Conservation (phyloP, 2,113 vertebrate genomes). For the Pseudorectes ferrugineus region DNA sequence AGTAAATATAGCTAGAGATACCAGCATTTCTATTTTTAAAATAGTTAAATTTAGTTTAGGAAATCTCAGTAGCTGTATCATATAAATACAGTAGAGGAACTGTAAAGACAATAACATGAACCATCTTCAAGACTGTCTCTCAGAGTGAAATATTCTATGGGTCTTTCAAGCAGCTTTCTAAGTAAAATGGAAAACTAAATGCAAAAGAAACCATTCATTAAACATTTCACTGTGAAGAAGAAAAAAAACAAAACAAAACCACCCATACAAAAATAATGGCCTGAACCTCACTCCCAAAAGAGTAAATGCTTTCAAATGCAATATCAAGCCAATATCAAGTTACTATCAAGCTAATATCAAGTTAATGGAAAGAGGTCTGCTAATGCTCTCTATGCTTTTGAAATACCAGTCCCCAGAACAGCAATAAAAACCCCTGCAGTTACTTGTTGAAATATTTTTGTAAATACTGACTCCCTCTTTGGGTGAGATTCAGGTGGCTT, state of each 20-base stretch:
- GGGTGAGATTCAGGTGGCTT: neutral
- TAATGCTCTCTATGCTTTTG: neutral
- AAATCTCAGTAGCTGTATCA: neutral
- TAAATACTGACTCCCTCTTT: neutral
- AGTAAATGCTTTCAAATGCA: neutral
- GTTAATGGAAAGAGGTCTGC: neutral
- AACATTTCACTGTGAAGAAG: neutral
- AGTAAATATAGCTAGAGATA: neutral
- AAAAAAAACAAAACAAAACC: neutral
- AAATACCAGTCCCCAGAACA: neutral
- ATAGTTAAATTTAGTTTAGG: neutral
- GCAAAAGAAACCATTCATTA: neutral
- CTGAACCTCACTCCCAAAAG: neutral
- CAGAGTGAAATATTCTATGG: neutral
- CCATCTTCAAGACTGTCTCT: neutral
- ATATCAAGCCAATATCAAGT: neutral
- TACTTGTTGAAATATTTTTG: neutral
- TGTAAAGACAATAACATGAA: neutral
- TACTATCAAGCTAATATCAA: neutral
- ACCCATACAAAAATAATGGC: neutral
- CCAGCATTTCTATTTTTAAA: neutral
- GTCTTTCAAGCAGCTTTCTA: neutral
- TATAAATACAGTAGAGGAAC: neutral
- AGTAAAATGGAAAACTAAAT: neutral
- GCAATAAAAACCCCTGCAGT: neutral